A percentile compares a stretch with the other conserved stretches of the same genome.
phyloP scores from a whole-genome alignment of 2,888 invertebrate genomes.

The Polyploca ridens region DNA sequence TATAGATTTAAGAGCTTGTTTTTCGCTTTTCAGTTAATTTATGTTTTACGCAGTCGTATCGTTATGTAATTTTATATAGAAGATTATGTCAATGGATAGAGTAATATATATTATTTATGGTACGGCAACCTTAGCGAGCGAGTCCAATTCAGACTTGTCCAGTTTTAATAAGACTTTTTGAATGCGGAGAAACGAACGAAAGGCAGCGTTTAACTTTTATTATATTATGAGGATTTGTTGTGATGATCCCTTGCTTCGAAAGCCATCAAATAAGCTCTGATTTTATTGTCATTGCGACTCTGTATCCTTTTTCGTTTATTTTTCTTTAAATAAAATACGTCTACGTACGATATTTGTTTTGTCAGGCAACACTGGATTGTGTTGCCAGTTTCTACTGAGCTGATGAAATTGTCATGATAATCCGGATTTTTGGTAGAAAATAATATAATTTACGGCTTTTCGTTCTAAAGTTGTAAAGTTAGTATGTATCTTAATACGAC shows the following conservation, averaged over 20 bases:
- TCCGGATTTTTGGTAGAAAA: not conserved
- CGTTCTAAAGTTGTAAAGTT: not conserved
- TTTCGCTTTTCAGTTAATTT: no score
- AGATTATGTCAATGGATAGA: no score
- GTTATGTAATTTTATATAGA: no score
- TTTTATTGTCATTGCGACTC: conserved; percentile 8
- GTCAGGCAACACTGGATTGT: not conserved
- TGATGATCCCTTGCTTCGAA: conserved; percentile 4
- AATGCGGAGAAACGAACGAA: conserved; percentile 13
- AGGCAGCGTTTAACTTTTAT: conserved; percentile 5
- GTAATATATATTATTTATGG: no score
- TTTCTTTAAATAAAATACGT: conserved; percentile 2
- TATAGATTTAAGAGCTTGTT: no score
- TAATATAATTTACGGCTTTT: not conserved
- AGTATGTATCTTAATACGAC: not conserved
- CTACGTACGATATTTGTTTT: conserved; percentile 3
- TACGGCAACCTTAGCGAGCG: not conserved
- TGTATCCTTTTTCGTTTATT: conserved; percentile 9
- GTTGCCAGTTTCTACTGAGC: not conserved
- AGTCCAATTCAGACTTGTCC: not conserved
- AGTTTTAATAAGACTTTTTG: not conserved
- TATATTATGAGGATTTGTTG: not conserved
- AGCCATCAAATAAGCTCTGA: conserved; percentile 3
- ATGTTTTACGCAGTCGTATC: no score
- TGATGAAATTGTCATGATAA: not conserved